Evolutionary conservation across 2,113 vertebrate species (phyloP).

Genomic region (Atherinomorus stipes): DNA sequence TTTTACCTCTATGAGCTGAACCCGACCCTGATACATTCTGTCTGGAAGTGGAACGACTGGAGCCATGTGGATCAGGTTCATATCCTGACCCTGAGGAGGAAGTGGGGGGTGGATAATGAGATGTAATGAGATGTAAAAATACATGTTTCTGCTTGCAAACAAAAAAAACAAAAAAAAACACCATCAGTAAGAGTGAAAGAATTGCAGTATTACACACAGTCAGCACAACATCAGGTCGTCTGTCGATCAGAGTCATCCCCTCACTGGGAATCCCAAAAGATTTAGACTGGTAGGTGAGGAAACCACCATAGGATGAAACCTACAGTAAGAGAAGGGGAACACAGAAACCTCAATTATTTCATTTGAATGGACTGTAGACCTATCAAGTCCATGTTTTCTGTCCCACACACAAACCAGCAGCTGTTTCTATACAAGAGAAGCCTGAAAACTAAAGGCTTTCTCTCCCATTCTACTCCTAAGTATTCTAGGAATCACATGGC

Average conservation of each 20-base stretch:
- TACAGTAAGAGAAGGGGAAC: constrained; percentile 63
- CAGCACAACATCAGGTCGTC: constrained; percentile 86
- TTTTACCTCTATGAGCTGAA: constrained; percentile 92
- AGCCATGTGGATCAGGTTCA: constrained; percentile 85
- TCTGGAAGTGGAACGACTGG: constrained; percentile 86
- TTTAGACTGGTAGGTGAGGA: constrained; percentile 91
- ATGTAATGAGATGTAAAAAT: constrained; percentile 21
- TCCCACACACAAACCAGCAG: too few relatives aligned
- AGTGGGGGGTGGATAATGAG: not conserved
- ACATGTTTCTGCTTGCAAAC: not conserved
- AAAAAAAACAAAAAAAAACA: not conserved
- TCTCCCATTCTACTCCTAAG: too few relatives aligned
- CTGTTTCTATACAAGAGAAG: too few relatives aligned
- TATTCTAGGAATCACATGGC: too few relatives aligned
- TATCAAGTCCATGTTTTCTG: not conserved
- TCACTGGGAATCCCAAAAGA: constrained; percentile 93
- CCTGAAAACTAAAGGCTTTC: too few relatives aligned
- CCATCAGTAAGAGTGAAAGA: not conserved
- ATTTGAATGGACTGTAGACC: not conserved
- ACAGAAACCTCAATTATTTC: not conserved
- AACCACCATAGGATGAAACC: constrained; percentile 96
- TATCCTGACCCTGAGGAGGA: constrained; percentile 81
- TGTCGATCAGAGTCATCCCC: constrained; percentile 89
- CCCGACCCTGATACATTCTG: constrained; percentile 84
- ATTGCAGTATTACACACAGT: constrained; percentile 79